Base-by-base conservation (phyloP, 2,113 vertebrate genomes). In the Urocolius indicus region DNA sequence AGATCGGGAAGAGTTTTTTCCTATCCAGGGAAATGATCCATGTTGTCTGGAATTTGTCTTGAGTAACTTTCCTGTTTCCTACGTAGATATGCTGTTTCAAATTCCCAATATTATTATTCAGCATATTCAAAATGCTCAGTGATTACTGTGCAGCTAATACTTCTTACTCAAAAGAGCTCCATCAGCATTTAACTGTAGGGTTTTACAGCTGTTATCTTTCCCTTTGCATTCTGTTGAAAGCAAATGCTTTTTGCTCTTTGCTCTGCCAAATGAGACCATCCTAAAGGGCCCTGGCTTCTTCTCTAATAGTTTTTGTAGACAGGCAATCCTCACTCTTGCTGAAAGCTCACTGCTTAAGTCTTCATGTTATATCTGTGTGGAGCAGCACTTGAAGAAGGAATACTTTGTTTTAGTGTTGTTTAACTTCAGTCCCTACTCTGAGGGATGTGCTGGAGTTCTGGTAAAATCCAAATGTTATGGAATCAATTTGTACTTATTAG, bases 201-300 rank as follows among this genome's bases (percentile, higher is more conserved):
- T 84, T 87, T 80, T 65, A 65, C 19, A 89, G 5, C 9, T 63
- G 19, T 46, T 67, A 24, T 10, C 1, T 63, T 58, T 80, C 18
- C 55, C 23, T 61, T 84, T 76, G 54, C 20, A 61, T 29, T 6
- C 3, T 77, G 11, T 16, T 73, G 21, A 73, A 92, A 89, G 49
- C 4, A 4, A 45, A 34, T 32, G 26, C 1, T 58, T 75, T 75
- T 72, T 27, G 5, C 19, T 27, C 1, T 65, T 68, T 57, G 30
- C 1, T 63, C 21, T n/a, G n/a, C 7, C 2, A 51, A 30, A 72
- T 0, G 2, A 84, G 10, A 61, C 16, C 3, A 1, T 65, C 27
- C 9, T 63, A n/a, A 85, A 67, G 4, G 8, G 6, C 1, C 6
- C 2, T n/a, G 32, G 2, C 4, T 46, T 16, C 21, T 45, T 36